Evolutionary conservation across 2,888 invertebrate species (phyloP), one percentile per base, ranked within the genome.

Genomic region (Sinohyriopsis cumingii): DNA sequence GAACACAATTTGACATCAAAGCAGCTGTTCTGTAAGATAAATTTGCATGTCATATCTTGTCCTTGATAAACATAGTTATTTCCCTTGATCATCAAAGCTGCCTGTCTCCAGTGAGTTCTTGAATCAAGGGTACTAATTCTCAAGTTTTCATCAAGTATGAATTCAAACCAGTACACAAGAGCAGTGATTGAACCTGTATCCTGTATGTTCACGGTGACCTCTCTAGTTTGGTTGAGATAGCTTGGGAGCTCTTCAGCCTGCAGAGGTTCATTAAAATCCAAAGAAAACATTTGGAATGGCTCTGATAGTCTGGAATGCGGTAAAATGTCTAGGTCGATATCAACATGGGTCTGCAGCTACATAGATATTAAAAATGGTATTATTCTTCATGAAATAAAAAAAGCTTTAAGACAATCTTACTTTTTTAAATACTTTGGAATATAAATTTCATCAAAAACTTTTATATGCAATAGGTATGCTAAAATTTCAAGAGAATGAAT

Each of bases 151-250:
- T 69, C 69, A 45, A 87, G 64, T 53, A 73, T 70, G 22, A 87
- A 65, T 61, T 87, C 84, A 74, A 87, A 87, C 88, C 87, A 88
- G 73, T 85, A 87, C 15, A 86, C 74, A 24, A 88, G 73, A 7
- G 86, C 88, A 60, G 83, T 77, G 15, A 85, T 67, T 28, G 71
- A 72, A 22, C 88, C 88, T 54, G 77, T 68, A 57, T 84, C 81
- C 9, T 74, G 73, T 9, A 81, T 73, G 20, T 69, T 72, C 19
- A 84, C 73, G 24, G 67, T 75, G n/a, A 81, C 71, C 12, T 77
- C 71, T 7, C 64, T 75, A 9, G 71, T 70, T 61, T 82, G 77
- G 12, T 82, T 75, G 7, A 83, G 77, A 62, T 75, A 76, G 33
- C 78, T 67, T 54, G 76, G 70, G 3, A 77, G 68, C n/a, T 72